phyloP scores from a whole-genome alignment of 2,888 invertebrate species.

The Rutpela maculata region DNA sequence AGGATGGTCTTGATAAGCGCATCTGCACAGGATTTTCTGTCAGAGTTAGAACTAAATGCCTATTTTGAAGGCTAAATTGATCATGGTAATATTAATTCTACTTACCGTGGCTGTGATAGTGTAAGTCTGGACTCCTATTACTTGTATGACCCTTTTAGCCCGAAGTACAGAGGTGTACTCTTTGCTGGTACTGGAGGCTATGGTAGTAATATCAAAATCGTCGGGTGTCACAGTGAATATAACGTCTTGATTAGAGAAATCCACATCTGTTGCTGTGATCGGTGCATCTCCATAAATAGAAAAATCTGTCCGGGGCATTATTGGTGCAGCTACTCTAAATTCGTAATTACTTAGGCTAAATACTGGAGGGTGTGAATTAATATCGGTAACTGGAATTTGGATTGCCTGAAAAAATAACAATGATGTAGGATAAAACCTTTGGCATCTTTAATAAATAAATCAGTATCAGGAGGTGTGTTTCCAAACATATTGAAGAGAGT shows the following conservation, averaged over 20 bases:
- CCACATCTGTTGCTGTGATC: constrained; percentile 75
- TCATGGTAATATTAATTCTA: constrained; percentile 35
- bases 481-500: no score
- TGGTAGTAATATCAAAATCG: constrained; percentile 55
- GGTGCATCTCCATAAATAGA: constrained; percentile 70
- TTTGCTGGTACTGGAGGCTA: constrained; percentile 47
- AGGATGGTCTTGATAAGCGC: no score
- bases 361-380: constrained; percentile 75
- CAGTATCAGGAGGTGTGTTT: no score
- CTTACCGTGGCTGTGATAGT: constrained; percentile 65
- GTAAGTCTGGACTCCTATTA: constrained; percentile 51
- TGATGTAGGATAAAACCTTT: background rate
- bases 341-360: constrained; percentile 71
- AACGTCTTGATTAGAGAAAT: constrained; percentile 74
- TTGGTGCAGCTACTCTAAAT: constrained; percentile 74
- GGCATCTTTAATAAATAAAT: no score
- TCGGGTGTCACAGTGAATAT: constrained; percentile 59
- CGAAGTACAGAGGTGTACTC: constrained; percentile 56
- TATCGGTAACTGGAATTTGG: constrained; percentile 72
- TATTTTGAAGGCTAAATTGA: no score
- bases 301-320: constrained; percentile 72
- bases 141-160: constrained; percentile 51
- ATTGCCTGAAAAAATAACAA: constrained; percentile 71
- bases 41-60: no score
- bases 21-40: no score